Conservation (phyloP, 1,140 invertebrate species). For the Diorhabda elongata region DNA sequence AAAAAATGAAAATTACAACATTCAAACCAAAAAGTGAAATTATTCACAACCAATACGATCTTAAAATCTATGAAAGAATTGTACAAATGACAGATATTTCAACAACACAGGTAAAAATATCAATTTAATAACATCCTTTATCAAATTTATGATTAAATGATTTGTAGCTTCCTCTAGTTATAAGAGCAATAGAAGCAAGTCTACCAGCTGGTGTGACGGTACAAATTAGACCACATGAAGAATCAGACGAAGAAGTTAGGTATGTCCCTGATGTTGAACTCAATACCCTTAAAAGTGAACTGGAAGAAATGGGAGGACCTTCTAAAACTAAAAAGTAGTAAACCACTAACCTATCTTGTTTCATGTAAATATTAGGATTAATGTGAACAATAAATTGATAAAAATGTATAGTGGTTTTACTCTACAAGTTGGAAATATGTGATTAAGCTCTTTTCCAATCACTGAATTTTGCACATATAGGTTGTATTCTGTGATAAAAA, state of each 20-base stretch:
- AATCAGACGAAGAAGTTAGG: slow-evolving; percentile 59
- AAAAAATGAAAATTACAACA: slow-evolving; percentile 62
- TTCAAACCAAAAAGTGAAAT: slow-evolving; percentile 64
- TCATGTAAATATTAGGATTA: background rate
- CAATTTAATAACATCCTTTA: background rate
- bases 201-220: slow-evolving; percentile 73
- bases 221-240: slow-evolving; percentile 56
- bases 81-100: slow-evolving; percentile 56
- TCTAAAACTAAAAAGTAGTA: slow-evolving; percentile 50
- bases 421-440: too few relatives aligned
- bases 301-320: slow-evolving; percentile 58
- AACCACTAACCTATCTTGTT: background rate
- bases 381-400: too few relatives aligned
- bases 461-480: too few relatives aligned
- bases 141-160: background rate
- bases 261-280: slow-evolving; percentile 78
- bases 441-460: too few relatives aligned
- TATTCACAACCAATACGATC: slow-evolving; percentile 64
- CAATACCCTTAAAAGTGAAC: slow-evolving; percentile 64
- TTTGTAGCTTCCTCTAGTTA: slow-evolving; percentile 55
- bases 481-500: too few relatives aligned
- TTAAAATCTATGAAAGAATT: slow-evolving; percentile 75
- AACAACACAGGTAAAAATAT: slow-evolving; percentile 29
- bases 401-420: too few relatives aligned
- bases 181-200: slow-evolving; percentile 66